Percentiles rank a stretch among this genome's conserved stretches.
These are phyloP conservation scores for Glyphotaelius pellucidus DNA, from an alignment of 2,888 invertebrate genomes.

Conservation along the genomic window DNA sequence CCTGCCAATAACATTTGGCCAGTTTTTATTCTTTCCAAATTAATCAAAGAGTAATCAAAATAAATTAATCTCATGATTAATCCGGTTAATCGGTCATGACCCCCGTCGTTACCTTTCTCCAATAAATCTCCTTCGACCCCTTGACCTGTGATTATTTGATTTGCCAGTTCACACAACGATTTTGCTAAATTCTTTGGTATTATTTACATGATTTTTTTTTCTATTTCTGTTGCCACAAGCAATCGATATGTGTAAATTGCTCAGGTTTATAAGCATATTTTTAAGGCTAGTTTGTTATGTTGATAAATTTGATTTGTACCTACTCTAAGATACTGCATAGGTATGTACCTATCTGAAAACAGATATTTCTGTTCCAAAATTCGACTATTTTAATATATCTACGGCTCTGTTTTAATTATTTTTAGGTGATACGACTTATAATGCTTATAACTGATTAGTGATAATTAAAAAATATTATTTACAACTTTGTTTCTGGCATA, in stretches of 20 bases:
- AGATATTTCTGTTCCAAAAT: too few relatives aligned
- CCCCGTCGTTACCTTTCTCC: background rate
- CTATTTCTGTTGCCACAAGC: background rate
- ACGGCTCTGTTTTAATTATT: too few relatives aligned
- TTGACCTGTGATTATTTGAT: background rate
- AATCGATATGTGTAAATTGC: background rate
- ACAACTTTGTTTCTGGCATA: too few relatives aligned
- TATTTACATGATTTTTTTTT: background rate
- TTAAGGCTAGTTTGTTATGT: background rate
- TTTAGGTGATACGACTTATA: too few relatives aligned
- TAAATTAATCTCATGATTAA: background rate
- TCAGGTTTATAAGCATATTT: background rate
- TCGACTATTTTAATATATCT: too few relatives aligned
- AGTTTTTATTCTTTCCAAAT: background rate
- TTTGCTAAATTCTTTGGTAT: background rate
- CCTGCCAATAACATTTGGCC: background rate
- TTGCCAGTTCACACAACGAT: background rate
- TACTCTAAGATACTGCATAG: background rate
- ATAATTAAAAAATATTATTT: too few relatives aligned
- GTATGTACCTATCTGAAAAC: too few relatives aligned
- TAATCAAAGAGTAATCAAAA: background rate
- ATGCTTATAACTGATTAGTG: too few relatives aligned
- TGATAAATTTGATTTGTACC: background rate
- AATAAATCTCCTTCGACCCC: background rate
- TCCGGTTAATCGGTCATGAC: constrained; percentile 2